A percentile compares a stretch with the other conserved stretches of the same genome.
Conservation (phyloP, 2,888 invertebrate species). For the Odontocolon sp. region DNA sequence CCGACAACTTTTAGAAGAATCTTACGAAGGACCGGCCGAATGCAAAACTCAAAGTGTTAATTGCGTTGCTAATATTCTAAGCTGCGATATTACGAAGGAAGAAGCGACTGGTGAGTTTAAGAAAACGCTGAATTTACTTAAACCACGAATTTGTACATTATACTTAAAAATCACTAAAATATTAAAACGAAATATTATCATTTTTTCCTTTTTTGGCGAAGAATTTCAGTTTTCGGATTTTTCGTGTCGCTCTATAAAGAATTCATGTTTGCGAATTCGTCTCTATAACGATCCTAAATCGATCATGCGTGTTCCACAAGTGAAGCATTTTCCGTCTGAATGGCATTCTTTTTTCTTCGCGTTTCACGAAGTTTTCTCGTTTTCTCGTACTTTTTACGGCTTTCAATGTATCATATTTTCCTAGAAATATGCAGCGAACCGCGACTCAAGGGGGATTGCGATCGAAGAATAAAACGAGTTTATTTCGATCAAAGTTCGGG, state of each 20-base stretch:
- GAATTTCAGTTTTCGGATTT: not conserved
- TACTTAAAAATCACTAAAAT: not conserved
- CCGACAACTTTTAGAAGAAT: conserved; percentile 77
- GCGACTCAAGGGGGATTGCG: conserved; percentile 68
- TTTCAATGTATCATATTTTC: conserved; percentile 40
- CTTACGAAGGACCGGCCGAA: conserved; percentile 67
- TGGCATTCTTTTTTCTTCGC: not conserved
- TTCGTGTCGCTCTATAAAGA: not conserved
- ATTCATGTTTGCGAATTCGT: too few species aligned
- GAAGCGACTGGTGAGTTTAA: conserved; percentile 70
- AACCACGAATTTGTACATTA: not conserved
- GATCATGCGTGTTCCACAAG: too few species aligned
- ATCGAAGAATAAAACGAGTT: conserved; percentile 66
- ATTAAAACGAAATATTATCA: not conserved
- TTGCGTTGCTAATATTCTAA: conserved; percentile 72
- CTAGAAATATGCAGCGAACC: conserved; percentile 77
- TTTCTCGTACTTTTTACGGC: not conserved
- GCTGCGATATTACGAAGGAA: conserved; percentile 73
- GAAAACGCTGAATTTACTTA: not conserved
- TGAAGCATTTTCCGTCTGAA: too few species aligned
- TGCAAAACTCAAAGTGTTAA: conserved; percentile 72
- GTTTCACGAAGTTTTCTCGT: not conserved
- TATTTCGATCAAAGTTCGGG: conserved; percentile 87
- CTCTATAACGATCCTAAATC: too few species aligned
- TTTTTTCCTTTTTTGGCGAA: not conserved